Conservation (phyloP, 2,113 vertebrate genomes). For the Oenanthe oenanthe region DNA sequence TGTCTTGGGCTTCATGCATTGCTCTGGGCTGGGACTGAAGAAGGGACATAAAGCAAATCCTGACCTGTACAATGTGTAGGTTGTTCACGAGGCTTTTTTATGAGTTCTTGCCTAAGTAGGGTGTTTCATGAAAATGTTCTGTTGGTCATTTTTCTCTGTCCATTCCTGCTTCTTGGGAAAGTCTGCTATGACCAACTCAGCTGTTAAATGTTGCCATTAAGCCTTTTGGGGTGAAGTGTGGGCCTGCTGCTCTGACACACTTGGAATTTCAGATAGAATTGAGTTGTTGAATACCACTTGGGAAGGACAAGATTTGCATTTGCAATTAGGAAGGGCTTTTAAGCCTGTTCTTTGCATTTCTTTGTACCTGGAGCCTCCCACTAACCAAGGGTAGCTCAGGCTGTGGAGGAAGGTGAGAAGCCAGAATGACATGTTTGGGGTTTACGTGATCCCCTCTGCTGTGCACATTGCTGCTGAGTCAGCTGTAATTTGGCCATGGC, state of each 20-base stretch:
- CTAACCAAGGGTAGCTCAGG: neutral
- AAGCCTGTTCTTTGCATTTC: conserved; percentile 22
- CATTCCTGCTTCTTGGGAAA: neutral
- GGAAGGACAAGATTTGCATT: conserved; percentile 12
- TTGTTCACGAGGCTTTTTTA: neutral
- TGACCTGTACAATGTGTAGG: neutral
- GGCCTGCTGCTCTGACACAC: neutral
- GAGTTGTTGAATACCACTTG: neutral
- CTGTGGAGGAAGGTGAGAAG: conserved; percentile 23
- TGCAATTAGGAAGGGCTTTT: neutral
- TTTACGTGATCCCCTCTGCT: neutral
- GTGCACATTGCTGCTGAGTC: neutral
- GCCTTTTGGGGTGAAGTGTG: neutral
- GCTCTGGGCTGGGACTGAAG: neutral
- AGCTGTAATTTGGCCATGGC: neutral
- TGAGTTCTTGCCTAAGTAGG: neutral
- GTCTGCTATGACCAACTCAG: neutral
- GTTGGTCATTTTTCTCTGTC: neutral
- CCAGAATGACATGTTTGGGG: neutral
- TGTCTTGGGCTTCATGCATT: neutral
- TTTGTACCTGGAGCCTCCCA: conserved; percentile 29
- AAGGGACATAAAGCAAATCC: neutral
- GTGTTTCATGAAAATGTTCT: neutral
- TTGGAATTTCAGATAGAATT: neutral
- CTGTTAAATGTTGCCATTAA: neutral